These are phyloP conservation scores for Stenchaetothrips biformis DNA, from an alignment of 2,888 invertebrate species.

Conservation along the genomic window DNA sequence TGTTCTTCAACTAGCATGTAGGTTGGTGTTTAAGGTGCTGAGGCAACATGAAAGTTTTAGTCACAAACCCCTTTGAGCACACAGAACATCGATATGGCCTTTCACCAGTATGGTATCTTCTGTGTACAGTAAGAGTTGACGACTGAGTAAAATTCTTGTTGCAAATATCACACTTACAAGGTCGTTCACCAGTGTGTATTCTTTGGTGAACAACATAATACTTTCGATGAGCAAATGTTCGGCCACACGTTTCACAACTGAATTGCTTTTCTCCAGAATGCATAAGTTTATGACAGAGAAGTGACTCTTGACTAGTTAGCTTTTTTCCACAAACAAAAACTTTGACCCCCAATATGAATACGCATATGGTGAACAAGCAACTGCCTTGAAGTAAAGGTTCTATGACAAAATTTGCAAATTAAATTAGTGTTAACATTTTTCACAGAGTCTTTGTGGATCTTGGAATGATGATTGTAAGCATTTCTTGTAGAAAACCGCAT, in stretches of 20 bases:
- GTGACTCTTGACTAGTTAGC: constrained; percentile 39
- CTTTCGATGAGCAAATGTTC: constrained; percentile 46
- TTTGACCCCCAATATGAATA: background rate
- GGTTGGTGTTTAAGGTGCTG: too few species aligned
- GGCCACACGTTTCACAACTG: constrained; percentile 47
- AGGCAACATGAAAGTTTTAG: constrained; percentile 44
- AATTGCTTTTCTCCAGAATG: constrained; percentile 44
- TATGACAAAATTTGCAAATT: background rate
- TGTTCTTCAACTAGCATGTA: too few species aligned
- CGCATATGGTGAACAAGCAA: background rate
- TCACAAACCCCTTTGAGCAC: constrained; percentile 47
- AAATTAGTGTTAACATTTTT: background rate
- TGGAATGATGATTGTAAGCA: background rate
- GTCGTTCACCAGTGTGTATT: constrained; percentile 31
- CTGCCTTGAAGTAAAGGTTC: background rate
- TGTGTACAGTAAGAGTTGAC: constrained; percentile 46
- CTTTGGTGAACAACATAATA: constrained; percentile 47
- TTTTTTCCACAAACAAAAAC: background rate
- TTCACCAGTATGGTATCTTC: constrained; percentile 46
- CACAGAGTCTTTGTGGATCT: background rate
- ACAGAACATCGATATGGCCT: constrained; percentile 45
- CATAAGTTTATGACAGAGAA: constrained; percentile 44
- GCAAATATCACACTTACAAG: constrained; percentile 40
- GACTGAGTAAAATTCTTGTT: constrained; percentile 47
- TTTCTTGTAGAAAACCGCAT: background rate